phyloP scores from a whole-genome alignment of 2,888 invertebrate species.

The Desoria tigrina region DNA sequence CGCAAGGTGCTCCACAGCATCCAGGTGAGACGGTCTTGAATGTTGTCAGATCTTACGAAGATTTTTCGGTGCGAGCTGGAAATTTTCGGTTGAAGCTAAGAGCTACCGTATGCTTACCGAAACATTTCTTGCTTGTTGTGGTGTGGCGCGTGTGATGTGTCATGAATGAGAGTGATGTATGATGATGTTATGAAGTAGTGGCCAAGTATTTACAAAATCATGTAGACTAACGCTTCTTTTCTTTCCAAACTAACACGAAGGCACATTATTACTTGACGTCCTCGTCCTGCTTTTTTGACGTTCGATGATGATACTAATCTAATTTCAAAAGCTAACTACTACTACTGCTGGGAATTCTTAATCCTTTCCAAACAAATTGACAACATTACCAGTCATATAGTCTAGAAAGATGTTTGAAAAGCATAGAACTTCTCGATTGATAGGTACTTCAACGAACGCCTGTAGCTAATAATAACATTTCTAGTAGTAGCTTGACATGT shows the following conservation, averaged over 20 bases:
- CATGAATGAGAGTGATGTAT: neutral
- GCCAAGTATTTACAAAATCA: no score
- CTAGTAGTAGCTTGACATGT: no score
- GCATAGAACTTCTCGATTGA: no score
- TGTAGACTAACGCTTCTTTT: constrained; percentile 1
- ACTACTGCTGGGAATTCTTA: no score
- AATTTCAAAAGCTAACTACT: no score
- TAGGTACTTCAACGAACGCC: no score
- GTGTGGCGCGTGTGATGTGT: neutral
- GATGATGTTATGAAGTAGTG: neutral
- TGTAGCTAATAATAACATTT: no score
- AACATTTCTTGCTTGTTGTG: constrained; percentile 16
- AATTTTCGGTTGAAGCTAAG: constrained; percentile 14
- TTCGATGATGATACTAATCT: no score
- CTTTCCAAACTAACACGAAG: constrained; percentile 11
- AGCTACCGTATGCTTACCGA: neutral
- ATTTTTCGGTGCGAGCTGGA: neutral
- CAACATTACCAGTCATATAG: no score
- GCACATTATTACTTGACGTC: neutral
- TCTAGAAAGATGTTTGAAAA: no score
- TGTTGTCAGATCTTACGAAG: constrained; percentile 10
- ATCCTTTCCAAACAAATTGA: no score
- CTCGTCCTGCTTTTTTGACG: neutral
- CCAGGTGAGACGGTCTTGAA: constrained; percentile 32
- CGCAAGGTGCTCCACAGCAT: constrained; percentile 36